Base-by-base conservation (phyloP, 2,888 invertebrate genomes). In the Coelopa pilipes region DNA sequence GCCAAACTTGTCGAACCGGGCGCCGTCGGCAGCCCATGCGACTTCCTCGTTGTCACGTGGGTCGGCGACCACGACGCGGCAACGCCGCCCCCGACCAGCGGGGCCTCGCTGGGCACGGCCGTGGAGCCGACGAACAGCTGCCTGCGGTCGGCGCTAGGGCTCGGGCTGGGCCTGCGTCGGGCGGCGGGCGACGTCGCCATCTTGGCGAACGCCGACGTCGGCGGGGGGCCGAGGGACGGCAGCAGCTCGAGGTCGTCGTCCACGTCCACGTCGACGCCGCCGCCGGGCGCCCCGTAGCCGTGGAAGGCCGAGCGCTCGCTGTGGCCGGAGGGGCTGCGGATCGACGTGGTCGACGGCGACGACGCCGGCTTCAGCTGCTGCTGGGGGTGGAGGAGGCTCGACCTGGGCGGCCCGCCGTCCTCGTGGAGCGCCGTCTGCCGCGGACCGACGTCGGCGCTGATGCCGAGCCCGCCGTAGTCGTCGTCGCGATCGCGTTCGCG, bases 161-260 rank as follows among this genome's bases (percentile, higher is more conserved):
- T 34, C 34, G 34, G 34, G 34, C 34, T 34, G 4, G 34, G 34
- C 7, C 7, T 34, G 7, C 34, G 34, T 34, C 34, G 34, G 7
- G 34, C 34, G 34, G 34, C 34, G 34, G 34, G 34, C 2, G 34
- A 34, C 34, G 34, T 34, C 34, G 34, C 7, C 34, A 34, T 4
- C 34, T 2, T 7, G 34, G 34, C 34, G 34, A 34, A 34, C 34
- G 34, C 34, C 34, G 34, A 34, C 34, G 34, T 34, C 34, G 34
- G 2, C 34, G 34, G 7, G 4, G 34, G 34, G 2, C 34, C 4
- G 2, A 2, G 34, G 7, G 4, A 7, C 19, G 21, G 57, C 57
- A 59, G 24, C 10, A 21, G 21, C 19, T 59, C 3, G 75, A 74
- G 78, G 65, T 74, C 78, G 77, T 77, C 79, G 76, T 77, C 79